Evolutionary conservation across 2,113 vertebrate genomes (phyloP).

Genomic region (Colossoma macropomum): DNA sequence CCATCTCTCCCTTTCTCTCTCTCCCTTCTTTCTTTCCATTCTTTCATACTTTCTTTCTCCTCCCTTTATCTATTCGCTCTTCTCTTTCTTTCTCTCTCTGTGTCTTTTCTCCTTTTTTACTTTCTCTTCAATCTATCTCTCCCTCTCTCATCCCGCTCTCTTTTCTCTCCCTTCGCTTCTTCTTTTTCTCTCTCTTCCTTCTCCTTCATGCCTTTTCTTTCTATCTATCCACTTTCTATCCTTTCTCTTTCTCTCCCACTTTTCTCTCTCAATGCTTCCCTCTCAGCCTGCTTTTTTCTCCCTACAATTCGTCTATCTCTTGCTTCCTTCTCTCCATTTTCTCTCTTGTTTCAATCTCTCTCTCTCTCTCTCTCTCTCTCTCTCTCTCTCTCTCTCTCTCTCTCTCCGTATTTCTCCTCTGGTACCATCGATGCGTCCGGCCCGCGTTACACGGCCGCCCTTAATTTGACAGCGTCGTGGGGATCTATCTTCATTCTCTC

Average conservation of each 20-base stretch:
- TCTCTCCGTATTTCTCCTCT: slow-evolving; percentile 66
- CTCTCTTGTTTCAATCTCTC: slow-evolving; percentile 48
- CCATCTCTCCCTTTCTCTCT: slow-evolving; percentile 4
- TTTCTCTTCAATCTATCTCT: slow-evolving; percentile 63
- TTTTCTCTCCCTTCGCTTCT: too few relatives aligned
- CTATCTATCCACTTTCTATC: too few relatives aligned
- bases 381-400: background rate
- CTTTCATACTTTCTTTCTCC: too few relatives aligned
- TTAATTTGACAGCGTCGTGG: slow-evolving; percentile 98
- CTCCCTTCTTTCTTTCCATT: slow-evolving; percentile 23
- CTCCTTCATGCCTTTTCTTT: too few relatives aligned
- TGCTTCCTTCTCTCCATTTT: slow-evolving; percentile 30
- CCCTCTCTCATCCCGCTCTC: too few relatives aligned
- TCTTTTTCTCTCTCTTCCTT: too few relatives aligned
- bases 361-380: slow-evolving; percentile 33
- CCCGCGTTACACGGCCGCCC: slow-evolving; percentile 80
- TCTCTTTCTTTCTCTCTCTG: too few relatives aligned
- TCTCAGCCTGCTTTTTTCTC: background rate
- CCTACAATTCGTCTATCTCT: background rate
- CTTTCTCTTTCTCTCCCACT: too few relatives aligned
- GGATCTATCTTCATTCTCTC: slow-evolving; percentile 99
- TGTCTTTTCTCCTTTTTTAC: slow-evolving; percentile 51
- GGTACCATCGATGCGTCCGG: slow-evolving; percentile 82
- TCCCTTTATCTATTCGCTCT: too few relatives aligned
- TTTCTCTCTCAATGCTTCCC: background rate